These are phyloP conservation scores for Alces alces DNA, from an alignment of 2,113 vertebrate species.

Conservation along the genomic window DNA sequence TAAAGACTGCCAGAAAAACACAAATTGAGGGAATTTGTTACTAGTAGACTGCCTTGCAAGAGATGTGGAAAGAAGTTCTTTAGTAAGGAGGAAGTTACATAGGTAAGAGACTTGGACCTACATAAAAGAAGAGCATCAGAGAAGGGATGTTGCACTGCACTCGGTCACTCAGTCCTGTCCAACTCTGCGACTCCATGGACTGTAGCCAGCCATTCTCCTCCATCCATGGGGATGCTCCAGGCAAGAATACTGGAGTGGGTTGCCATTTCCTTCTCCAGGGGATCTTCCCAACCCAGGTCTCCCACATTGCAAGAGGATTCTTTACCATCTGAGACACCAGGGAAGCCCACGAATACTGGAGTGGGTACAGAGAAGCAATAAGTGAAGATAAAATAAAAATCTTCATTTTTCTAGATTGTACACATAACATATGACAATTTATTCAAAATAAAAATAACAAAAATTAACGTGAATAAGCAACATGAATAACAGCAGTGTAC, in stretches of 20 bases:
- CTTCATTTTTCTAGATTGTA: neutral
- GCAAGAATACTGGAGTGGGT: neutral
- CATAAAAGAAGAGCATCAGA: neutral
- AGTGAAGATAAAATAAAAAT: neutral
- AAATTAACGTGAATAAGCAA: neutral
- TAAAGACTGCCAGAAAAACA: neutral
- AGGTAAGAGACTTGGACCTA: neutral
- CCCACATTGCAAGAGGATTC: accelerated
- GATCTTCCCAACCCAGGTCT: neutral
- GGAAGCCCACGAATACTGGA: neutral
- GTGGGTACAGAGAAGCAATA: neutral
- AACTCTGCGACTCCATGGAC: neutral
- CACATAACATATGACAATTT: neutral
- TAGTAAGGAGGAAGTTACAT: neutral
- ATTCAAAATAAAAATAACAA: neutral
- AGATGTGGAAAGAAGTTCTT: neutral
- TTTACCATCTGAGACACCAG: neutral
- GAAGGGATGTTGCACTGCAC: neutral
- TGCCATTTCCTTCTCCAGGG: neutral
- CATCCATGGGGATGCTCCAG: neutral
- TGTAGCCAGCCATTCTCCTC: neutral
- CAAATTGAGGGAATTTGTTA: neutral
- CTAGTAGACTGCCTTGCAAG: neutral
- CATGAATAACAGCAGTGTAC: neutral
- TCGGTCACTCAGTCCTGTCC: neutral